Evolutionary conservation across 2,797 vertebrate species (phyloP).

Genomic region (Semotilus atromaculatus): DNA sequence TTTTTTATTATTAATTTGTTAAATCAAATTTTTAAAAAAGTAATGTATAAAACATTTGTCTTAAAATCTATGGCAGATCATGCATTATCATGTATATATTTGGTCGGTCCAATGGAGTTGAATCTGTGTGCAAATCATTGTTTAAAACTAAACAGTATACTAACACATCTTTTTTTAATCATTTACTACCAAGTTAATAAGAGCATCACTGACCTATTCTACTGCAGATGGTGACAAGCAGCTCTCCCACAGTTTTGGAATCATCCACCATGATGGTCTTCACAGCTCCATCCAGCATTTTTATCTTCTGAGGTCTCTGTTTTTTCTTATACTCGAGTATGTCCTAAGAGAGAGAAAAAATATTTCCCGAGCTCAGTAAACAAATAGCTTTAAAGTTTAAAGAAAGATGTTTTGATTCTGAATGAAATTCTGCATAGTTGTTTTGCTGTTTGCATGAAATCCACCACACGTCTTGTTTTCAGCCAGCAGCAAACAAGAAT

Average conservation of each 20-base stretch:
- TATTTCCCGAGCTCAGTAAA: not conserved
- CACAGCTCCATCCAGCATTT: conserved; percentile 95
- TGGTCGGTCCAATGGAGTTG: not conserved
- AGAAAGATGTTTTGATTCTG: not conserved
- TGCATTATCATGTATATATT: not conserved
- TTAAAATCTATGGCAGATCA: not conserved
- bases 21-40: too few species aligned
- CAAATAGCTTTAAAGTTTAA: not conserved
- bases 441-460: not conserved
- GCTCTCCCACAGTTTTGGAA: conserved; percentile 95
- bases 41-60: not conserved
- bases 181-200: not conserved
- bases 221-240: conserved; percentile 96
- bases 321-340: conserved; percentile 98
- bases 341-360: conserved; percentile 77
- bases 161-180: not conserved
- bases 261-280: conserved; percentile 99
- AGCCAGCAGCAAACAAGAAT: not conserved
- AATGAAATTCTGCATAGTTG: not conserved
- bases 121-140: not conserved
- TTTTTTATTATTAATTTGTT: too few species aligned
- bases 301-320: conserved; percentile 95
- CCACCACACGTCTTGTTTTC: not conserved
- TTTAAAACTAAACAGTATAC: not conserved
- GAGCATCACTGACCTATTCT: conserved; percentile 43